phyloP scores from a whole-genome alignment of 2,113 vertebrate genomes.

The Rattus rattus region DNA sequence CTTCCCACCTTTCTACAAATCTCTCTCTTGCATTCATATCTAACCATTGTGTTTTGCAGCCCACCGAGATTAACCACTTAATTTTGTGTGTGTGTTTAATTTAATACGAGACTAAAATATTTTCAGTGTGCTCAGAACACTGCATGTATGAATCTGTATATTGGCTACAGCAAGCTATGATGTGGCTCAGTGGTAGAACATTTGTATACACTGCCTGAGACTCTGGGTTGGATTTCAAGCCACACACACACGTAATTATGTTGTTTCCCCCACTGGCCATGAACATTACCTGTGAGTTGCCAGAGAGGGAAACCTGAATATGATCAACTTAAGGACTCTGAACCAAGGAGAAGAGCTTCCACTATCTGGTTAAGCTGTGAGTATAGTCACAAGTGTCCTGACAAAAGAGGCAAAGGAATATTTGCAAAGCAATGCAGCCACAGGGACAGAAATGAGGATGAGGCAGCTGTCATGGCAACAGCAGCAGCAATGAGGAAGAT shows the following conservation, averaged over 20 bases:
- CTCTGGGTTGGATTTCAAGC: neutral
- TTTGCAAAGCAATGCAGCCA: neutral
- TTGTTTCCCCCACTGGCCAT: neutral
- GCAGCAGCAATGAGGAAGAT: neutral
- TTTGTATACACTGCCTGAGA: neutral
- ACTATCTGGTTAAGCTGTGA: neutral
- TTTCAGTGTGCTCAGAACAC: neutral
- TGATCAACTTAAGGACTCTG: neutral
- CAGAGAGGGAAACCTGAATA: neutral
- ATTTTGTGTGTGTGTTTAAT: neutral
- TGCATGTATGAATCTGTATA: neutral
- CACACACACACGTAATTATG: neutral
- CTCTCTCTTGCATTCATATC: neutral
- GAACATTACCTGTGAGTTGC: neutral
- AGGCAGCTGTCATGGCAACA: neutral
- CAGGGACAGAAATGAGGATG: neutral
- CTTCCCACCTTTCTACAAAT: neutral
- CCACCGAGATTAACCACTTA: neutral
- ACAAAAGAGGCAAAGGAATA: neutral
- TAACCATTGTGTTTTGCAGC: neutral
- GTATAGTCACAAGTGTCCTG: neutral
- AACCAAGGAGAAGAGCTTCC: neutral
- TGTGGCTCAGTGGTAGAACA: neutral
- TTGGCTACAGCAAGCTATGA: neutral
- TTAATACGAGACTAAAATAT: neutral